phyloP scores from a whole-genome alignment of 1,140 invertebrate species.

The Bombus ignitus region DNA sequence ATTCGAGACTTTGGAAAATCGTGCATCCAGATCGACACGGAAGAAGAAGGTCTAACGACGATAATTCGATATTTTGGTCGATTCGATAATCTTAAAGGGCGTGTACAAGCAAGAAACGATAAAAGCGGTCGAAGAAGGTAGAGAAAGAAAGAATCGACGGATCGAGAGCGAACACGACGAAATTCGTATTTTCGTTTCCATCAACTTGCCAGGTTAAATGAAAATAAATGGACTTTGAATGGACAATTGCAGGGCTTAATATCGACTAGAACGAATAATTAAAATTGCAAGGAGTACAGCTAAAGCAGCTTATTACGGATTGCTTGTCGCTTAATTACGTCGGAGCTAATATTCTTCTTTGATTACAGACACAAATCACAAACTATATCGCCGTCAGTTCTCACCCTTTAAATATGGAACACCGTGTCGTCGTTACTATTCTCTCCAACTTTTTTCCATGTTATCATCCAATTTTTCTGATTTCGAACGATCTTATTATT shows the following conservation, averaged over 20 bases:
- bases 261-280: constrained; percentile 24
- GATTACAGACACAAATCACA: background rate
- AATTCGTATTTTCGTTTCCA: background rate
- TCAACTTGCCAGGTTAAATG: background rate
- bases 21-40: background rate
- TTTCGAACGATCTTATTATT: background rate
- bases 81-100: background rate
- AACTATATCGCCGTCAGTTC: background rate
- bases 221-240: constrained; percentile 24
- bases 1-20: background rate
- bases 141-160: background rate
- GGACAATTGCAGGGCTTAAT: background rate
- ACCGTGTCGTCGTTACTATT: background rate
- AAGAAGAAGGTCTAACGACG: too few relatives aligned
- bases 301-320: constrained; percentile 26
- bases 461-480: background rate
- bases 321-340: constrained; percentile 3
- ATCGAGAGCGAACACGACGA: background rate
- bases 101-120: background rate
- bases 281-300: constrained; percentile 14
- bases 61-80: background rate
- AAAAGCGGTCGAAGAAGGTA: too few relatives aligned
- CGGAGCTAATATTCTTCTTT: background rate
- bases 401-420: background rate
- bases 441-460: background rate